Conservation (phyloP, 2,113 vertebrate species). For the Micromys minutus region DNA sequence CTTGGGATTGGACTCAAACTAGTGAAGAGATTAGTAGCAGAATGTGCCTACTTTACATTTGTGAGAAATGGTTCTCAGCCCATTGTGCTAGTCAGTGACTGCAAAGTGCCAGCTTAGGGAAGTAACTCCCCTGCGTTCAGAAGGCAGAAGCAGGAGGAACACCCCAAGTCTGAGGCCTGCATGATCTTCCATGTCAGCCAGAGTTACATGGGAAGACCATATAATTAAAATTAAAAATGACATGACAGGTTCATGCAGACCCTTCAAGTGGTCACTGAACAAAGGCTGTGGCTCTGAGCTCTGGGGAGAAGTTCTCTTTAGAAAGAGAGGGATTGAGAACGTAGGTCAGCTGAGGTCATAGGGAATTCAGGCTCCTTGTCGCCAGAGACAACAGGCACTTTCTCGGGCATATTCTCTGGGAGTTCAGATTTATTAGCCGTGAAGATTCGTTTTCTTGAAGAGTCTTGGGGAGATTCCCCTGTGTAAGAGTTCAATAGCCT, state of each 20-base stretch:
- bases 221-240: background rate
- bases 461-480: background rate
- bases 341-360: background rate
- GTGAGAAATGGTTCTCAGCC: background rate
- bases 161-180: background rate
- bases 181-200: background rate
- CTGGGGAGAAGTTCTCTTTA: background rate
- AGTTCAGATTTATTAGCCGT: background rate
- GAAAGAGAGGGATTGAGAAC: background rate
- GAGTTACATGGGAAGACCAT: background rate
- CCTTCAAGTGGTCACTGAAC: background rate
- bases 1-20: no score
- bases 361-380: background rate
- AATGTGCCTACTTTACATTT: background rate
- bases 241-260: background rate
- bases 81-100: background rate
- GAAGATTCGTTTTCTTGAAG: background rate
- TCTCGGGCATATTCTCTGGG: background rate
- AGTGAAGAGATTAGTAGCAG: no score
- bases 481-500: background rate
- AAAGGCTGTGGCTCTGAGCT: background rate
- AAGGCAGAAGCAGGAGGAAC: background rate
- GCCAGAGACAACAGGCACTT: background rate
- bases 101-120: background rate
- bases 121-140: background rate